Evolutionary conservation across 2,797 vertebrate species (phyloP).

Genomic region (Tolypeutes matacus): DNA sequence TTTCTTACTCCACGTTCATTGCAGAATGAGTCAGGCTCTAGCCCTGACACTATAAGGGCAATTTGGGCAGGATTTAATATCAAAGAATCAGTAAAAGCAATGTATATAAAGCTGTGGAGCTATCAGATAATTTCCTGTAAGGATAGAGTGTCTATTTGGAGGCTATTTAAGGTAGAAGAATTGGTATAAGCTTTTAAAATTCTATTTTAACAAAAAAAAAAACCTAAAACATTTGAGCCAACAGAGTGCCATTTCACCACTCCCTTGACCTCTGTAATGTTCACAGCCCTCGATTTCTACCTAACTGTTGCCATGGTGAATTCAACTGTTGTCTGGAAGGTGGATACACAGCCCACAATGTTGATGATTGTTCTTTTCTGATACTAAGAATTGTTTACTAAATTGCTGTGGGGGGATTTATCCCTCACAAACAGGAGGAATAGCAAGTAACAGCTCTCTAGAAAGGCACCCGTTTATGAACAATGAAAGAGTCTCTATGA

Average conservation of each 20-base stretch:
- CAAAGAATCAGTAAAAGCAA: slow-evolving; percentile 34
- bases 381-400: slow-evolving; percentile 15
- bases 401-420: not conserved
- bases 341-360: not conserved
- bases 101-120: slow-evolving; percentile 39
- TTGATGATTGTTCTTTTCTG: not conserved
- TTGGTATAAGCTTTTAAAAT: slow-evolving; percentile 70
- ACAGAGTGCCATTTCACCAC: not conserved
- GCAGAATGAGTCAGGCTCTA: slow-evolving; percentile 34
- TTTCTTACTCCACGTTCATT: slow-evolving; percentile 52
- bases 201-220: slow-evolving; percentile 58
- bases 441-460: not conserved
- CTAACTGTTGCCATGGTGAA: not conserved
- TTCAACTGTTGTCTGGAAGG: not conserved
- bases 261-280: slow-evolving; percentile 6
- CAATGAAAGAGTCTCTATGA: not conserved
- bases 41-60: not conserved
- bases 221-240: slow-evolving; percentile 55
- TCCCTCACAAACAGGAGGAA: slow-evolving; percentile 6
- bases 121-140: slow-evolving; percentile 57
- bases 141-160: slow-evolving; percentile 61
- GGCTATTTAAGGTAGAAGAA: slow-evolving; percentile 55
- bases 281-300: not conserved
- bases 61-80: slow-evolving; percentile 57
- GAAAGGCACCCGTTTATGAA: not conserved